phyloP scores from a whole-genome alignment of 2,113 vertebrate species.

The Axis porcinus region DNA sequence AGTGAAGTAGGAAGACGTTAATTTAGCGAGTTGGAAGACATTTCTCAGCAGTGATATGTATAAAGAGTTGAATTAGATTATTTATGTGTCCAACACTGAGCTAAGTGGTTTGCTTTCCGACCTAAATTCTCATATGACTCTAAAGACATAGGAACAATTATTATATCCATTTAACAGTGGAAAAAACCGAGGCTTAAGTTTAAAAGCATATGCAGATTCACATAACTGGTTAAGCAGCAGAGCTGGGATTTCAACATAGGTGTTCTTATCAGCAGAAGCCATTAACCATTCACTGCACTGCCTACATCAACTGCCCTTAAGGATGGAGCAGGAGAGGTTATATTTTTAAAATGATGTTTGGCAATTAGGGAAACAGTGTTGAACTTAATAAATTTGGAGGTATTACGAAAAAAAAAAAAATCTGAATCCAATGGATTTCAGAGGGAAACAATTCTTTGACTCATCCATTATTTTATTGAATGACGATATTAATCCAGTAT shows the following conservation, averaged over 20 bases:
- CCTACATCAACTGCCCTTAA: neutral
- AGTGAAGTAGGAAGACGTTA: neutral
- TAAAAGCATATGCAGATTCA: neutral
- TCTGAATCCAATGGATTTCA: neutral
- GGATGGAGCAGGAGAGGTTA: neutral
- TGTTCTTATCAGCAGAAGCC: neutral
- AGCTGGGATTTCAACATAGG: neutral
- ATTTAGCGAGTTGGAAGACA: neutral
- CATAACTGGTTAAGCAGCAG: neutral
- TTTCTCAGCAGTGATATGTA: conserved; percentile 15
- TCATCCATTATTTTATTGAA: neutral
- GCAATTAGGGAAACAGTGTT: neutral
- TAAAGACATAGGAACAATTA: neutral
- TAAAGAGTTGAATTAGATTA: neutral
- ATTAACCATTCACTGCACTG: neutral
- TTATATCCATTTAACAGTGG: neutral
- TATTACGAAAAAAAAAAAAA: neutral
- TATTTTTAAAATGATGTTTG: neutral
- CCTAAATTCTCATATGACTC: neutral
- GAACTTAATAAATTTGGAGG: neutral
- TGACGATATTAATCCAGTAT: neutral
- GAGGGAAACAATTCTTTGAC: neutral
- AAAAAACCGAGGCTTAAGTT: neutral
- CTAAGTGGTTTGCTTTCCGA: neutral
- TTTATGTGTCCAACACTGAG: neutral